Evolutionary conservation across 2,113 vertebrate species (phyloP), one percentile per base, ranked within the genome.

Genomic region (Salminus brasiliensis): DNA sequence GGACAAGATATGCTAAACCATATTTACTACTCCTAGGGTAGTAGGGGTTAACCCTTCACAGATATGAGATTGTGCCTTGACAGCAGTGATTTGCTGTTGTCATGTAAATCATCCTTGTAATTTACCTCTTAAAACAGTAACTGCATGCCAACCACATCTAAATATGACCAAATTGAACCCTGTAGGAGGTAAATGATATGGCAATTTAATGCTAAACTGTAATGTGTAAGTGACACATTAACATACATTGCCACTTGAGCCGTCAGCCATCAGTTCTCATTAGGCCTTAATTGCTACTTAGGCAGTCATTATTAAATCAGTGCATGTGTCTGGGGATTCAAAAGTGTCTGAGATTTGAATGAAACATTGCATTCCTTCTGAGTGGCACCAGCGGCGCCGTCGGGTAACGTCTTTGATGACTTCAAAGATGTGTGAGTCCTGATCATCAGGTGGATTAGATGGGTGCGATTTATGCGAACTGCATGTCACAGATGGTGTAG

Each of bases 401-500:
- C 9, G 3, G 30, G 34, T 34, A 49, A 6, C 5, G 32, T 8
- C 30, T 65, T 7, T 62, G 59, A 36, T 9, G 10, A 13, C 62
- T 39, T 11, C 18, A 39, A 39, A 39, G 62, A 34, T 23, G 62
- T 23, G 62, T 39, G 11, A 66, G 23, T 66, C 62, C 10, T 66
- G 18, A 34, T 21, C 60, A 34, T 49, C 59, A 25, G 21, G 15
- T 29, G 62, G 57, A 76, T 55, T 72, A 57, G 49, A 72, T 57
- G 25, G 70, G 25, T 39, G 18, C 2, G n/a, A 71, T 78, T 62
- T 71, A 60, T 60, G n/a, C 1, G 16, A 43, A 66, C 34, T 0
- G 29, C 21, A 10, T 27, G 29, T n/a, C 60, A 71, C 45, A 79
- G 66, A 71, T 76, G 76, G 59, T 41, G 21, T 62, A 71, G 29